phyloP scores from a whole-genome alignment of 35 echinoderm and acorn worm genomes.

The Anneissia japonica region DNA sequence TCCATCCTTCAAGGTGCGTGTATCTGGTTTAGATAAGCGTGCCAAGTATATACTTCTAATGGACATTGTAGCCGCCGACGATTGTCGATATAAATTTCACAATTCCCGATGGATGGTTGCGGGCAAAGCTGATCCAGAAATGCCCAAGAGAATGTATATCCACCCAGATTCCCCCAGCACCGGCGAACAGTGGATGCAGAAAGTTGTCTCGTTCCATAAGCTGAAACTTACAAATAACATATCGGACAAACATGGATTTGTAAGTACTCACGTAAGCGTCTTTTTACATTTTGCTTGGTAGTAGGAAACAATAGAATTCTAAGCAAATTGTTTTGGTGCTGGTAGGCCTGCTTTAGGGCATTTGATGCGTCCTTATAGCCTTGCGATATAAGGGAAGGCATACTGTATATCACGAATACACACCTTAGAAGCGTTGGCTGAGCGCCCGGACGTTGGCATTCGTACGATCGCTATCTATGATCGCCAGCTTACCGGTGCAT shows the following conservation, averaged over 20 bases:
- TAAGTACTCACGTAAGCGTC: constrained; percentile 45
- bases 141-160: constrained; percentile 99
- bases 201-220: constrained; percentile 96
- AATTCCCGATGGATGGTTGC: constrained; percentile 99
- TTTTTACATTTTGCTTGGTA: not conserved
- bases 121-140: constrained; percentile 96
- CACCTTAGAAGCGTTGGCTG: too few relatives aligned
- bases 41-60: constrained; percentile 98
- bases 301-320: too few relatives aligned
- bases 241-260: constrained; percentile 99
- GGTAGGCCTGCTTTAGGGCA: too few relatives aligned
- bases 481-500: too few relatives aligned
- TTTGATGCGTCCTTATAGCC: too few relatives aligned
- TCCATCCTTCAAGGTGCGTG: constrained; percentile 82
- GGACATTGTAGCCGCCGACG: constrained; percentile 98
- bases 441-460: too few relatives aligned
- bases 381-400: too few relatives aligned
- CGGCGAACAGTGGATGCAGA: constrained; percentile 99
- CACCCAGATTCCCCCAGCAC: constrained; percentile 96
- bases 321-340: too few relatives aligned
- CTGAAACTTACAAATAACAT: constrained; percentile 99
- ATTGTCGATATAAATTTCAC: constrained; percentile 99
- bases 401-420: too few relatives aligned
- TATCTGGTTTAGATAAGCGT: constrained; percentile 88
- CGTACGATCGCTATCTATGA: too few relatives aligned